Percentiles rank a stretch among this genome's conserved stretches.
Evolutionary conservation across 2,888 invertebrate species (phyloP).

Genomic region (Germaria angustata): DNA sequence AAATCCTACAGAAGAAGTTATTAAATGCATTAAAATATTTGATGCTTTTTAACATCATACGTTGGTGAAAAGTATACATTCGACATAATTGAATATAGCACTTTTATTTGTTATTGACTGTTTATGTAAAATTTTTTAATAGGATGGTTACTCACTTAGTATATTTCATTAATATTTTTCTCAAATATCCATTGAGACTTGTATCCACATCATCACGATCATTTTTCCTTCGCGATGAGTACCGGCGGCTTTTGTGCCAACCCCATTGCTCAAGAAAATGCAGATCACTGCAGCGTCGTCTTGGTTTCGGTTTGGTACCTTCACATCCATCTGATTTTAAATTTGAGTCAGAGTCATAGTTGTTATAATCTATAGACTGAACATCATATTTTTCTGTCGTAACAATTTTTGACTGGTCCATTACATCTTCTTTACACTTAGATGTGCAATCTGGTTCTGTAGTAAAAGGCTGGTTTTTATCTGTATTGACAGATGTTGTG

Average conservation of each 20-base stretch:
- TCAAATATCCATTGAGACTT: slow-evolving; percentile 73
- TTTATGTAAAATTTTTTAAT: too few species aligned
- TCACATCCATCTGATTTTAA: slow-evolving; percentile 72
- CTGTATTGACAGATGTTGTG: neutral
- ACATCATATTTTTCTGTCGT: slow-evolving; percentile 55
- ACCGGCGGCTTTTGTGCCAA: slow-evolving; percentile 82
- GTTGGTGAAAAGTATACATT: too few species aligned
- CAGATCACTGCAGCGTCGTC: slow-evolving; percentile 87
- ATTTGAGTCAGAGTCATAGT: slow-evolving; percentile 70
- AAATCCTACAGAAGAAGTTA: too few species aligned
- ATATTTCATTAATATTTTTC: slow-evolving; percentile 72
- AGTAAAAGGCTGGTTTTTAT: neutral
- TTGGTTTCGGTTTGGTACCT: slow-evolving; percentile 77
- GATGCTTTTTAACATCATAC: too few species aligned
- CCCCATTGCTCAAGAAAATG: slow-evolving; percentile 89
- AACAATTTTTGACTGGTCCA: neutral
- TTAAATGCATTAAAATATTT: too few species aligned
- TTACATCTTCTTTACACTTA: neutral
- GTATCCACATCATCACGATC: slow-evolving; percentile 73
- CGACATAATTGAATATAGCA: too few species aligned
- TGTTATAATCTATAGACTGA: slow-evolving; percentile 60
- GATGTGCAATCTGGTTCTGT: neutral
- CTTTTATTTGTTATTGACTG: too few species aligned
- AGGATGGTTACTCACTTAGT: slow-evolving; percentile 68
- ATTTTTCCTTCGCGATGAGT: slow-evolving; percentile 73